A percentile compares a stretch with the other conserved stretches of the same genome.
phyloP scores from a whole-genome alignment of 2,888 invertebrate genomes.

The Drosophila histrio region DNA sequence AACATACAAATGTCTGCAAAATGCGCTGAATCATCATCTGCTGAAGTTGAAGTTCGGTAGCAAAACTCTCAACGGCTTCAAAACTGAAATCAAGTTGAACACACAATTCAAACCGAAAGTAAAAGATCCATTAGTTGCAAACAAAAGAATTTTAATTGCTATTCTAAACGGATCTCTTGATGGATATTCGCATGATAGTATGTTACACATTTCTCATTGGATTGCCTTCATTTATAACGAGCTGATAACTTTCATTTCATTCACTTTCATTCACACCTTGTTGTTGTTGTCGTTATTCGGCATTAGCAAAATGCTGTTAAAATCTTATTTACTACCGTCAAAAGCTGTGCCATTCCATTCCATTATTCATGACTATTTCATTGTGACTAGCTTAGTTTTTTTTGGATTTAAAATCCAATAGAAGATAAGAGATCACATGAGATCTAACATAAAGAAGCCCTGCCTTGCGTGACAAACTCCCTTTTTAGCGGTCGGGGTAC shows the following conservation, averaged over 20 bases:
- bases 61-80: slow-evolving; percentile 22
- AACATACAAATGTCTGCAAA: slow-evolving; percentile 26
- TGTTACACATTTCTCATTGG: slow-evolving; percentile 29
- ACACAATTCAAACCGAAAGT: slow-evolving; percentile 53
- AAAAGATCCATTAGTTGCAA: slow-evolving; percentile 62
- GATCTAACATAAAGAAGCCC: slow-evolving; percentile 11
- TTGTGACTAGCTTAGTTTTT: background rate
- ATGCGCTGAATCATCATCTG: slow-evolving; percentile 37
- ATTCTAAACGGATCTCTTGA: slow-evolving; percentile 57
- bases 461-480: slow-evolving; percentile 42
- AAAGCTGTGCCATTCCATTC: slow-evolving; percentile 32
- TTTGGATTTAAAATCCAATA: slow-evolving; percentile 47
- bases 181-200: slow-evolving; percentile 34
- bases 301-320: slow-evolving; percentile 51
- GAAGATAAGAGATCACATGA: slow-evolving; percentile 41
- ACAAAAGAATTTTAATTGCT: slow-evolving; percentile 73
- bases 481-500: background rate
- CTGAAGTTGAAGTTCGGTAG: slow-evolving; percentile 36
- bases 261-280: slow-evolving; percentile 74
- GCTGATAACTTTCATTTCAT: slow-evolving; percentile 70
- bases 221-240: slow-evolving; percentile 44
- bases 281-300: slow-evolving; percentile 2
- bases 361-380: slow-evolving; percentile 34
- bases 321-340: slow-evolving; percentile 41
- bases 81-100: slow-evolving; percentile 39